A percentile compares a stretch with the other conserved stretches of the same genome.
phyloP scores from a whole-genome alignment of 2,113 vertebrate species.

The Dolichallabes microphthalmus region DNA sequence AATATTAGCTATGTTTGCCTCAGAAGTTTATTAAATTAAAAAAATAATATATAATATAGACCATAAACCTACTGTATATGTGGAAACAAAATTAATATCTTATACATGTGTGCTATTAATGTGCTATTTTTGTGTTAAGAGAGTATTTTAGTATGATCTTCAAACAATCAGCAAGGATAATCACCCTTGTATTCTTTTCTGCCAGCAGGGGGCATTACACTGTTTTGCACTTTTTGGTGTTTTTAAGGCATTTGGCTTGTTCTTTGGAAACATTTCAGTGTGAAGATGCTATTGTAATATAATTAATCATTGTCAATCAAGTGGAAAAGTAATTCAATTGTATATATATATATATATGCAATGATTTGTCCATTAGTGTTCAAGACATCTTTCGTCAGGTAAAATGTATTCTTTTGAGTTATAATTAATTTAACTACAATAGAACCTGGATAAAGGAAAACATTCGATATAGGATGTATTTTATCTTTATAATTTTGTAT shows the following conservation, averaged over 20 bases:
- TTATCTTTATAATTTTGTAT: not conserved
- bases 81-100: not conserved
- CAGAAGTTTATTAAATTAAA: not conserved
- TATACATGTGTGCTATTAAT: constrained; percentile 9
- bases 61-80: not conserved
- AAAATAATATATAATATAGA: not conserved
- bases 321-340: not conserved
- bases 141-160: constrained; percentile 34
- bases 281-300: not conserved
- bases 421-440: not conserved
- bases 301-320: too few species aligned
- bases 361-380: not conserved
- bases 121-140: constrained; percentile 37
- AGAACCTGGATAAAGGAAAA: not conserved
- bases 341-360: not conserved
- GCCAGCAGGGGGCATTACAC: constrained; percentile 58
- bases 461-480: not conserved
- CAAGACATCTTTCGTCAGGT: not conserved
- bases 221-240: not conserved
- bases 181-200: constrained; percentile 29
- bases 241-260: not conserved
- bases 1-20: not conserved
- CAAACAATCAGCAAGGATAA: constrained; percentile 38
- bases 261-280: not conserved
- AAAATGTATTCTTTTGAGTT: not conserved